phyloP scores from a whole-genome alignment of 2,888 invertebrate species.

The Agrochola circellaris region DNA sequence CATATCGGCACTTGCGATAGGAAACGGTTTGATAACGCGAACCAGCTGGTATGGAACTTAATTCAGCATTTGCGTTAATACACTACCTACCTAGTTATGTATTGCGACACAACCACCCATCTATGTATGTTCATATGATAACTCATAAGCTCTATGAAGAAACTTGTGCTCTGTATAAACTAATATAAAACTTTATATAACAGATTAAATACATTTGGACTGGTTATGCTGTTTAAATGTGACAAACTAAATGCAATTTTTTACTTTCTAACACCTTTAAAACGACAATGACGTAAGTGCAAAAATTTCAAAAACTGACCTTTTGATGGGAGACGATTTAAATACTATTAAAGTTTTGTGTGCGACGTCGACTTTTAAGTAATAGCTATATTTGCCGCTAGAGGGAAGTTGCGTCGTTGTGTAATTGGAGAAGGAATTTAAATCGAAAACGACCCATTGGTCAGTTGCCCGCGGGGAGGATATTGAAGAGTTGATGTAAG shows the following conservation, averaged over 20 bases:
- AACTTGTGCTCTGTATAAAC: not conserved
- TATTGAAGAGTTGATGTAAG: too few relatives aligned
- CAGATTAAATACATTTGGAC: not conserved
- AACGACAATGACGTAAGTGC: too few relatives aligned
- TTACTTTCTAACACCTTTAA: too few relatives aligned
- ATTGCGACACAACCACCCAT: not conserved
- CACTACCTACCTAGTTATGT: not conserved
- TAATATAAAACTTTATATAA: not conserved
- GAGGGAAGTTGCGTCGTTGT: too few relatives aligned
- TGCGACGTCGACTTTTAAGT: too few relatives aligned
- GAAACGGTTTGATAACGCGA: conserved; percentile 20
- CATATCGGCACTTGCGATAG: conserved; percentile 30
- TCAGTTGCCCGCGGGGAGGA: too few relatives aligned
- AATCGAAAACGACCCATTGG: too few relatives aligned
- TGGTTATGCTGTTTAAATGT: not conserved
- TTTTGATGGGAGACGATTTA: too few relatives aligned
- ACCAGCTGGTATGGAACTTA: not conserved
- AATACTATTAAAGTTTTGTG: too few relatives aligned
- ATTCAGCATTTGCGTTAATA: not conserved
- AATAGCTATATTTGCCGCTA: too few relatives aligned
- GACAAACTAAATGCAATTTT: not conserved
- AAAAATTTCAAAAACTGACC: too few relatives aligned
- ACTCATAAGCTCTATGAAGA: not conserved
- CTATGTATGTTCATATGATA: not conserved
- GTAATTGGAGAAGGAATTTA: too few relatives aligned